Evolutionary conservation across 2,797 vertebrate genomes (phyloP), one percentile per base, ranked within the genome.

Genomic region (Sebastes flavidus): DNA sequence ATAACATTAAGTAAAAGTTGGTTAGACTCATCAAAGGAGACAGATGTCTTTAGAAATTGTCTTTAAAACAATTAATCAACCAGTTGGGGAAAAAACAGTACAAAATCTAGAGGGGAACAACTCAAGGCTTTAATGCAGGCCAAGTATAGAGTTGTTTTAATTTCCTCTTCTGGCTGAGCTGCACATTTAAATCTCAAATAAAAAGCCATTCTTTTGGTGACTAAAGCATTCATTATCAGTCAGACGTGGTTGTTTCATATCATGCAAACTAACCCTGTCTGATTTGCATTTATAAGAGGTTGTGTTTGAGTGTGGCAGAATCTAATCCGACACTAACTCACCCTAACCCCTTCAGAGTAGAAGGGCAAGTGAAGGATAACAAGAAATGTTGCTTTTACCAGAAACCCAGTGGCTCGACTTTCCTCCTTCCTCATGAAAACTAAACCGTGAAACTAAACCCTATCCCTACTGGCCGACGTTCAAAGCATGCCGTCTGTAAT

Each of bases 141-240:
- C 65, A 74, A 84, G 20, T 30, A 25, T 49, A 76, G 65, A 70
- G 66, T 29, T 58, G 24, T 78, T 65, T 69, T 13, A 56, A 60
- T 65, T 75, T 13, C 22, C 14, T 30, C 32, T 36, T 54, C 78
- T 73, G 36, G 11, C 46, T 66, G 52, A 68, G 61, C 59, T 49
- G 20, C 75, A 72, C 58, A 25, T 85, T 75, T 46, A 65, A 70
- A 72, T 63, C 58, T 60, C 29, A 71, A 77, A 76, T 54, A 65
- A 77, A 80, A 80, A 75, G 65, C 13, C 27, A 80, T 70, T 73
- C 13, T 75, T 14, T 73, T 24, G 5, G 54, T 59, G 3, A 78
- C 63, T 65, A 77, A 73, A 81, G 9, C 60, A 63, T 68, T 69
- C 6, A 20, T 84, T 79, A 52, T 69, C 38, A 83, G 72, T 54